phyloP scores from a whole-genome alignment of 2,888 invertebrate genomes.

The Gibbula magus region DNA sequence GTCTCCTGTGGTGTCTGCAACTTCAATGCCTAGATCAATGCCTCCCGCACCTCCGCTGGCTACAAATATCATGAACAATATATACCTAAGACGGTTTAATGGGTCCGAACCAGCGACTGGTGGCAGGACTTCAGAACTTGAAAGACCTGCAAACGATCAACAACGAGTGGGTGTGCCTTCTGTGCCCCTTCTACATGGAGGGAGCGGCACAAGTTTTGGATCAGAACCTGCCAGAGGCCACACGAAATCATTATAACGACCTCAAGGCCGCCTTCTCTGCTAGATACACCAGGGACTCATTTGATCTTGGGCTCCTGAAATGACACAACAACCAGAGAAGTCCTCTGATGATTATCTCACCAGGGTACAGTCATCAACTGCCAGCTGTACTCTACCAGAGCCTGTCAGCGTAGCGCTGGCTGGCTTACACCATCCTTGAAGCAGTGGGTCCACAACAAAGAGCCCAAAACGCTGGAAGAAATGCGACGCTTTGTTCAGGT shows the following conservation, averaged over 20 bases:
- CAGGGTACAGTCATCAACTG: background rate
- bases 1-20: too few species aligned
- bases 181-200: background rate
- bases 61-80: too few species aligned
- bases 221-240: background rate
- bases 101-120: background rate
- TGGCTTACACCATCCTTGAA: background rate
- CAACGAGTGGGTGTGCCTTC: background rate
- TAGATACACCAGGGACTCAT: background rate
- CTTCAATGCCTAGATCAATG: too few species aligned
- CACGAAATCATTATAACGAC: too few species aligned
- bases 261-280: background rate
- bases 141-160: background rate
- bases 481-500: too few species aligned
- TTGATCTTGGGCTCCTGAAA: background rate
- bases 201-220: background rate
- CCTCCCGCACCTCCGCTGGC: too few species aligned
- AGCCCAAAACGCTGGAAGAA: background rate
- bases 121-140: background rate
- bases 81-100: too few species aligned
- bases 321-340: background rate
- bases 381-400: background rate
- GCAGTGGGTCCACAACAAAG: background rate
- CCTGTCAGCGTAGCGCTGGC: background rate
- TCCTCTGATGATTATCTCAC: background rate